Conservation (phyloP, 2,113 vertebrate genomes). For the Kryptolebias marmoratus region DNA sequence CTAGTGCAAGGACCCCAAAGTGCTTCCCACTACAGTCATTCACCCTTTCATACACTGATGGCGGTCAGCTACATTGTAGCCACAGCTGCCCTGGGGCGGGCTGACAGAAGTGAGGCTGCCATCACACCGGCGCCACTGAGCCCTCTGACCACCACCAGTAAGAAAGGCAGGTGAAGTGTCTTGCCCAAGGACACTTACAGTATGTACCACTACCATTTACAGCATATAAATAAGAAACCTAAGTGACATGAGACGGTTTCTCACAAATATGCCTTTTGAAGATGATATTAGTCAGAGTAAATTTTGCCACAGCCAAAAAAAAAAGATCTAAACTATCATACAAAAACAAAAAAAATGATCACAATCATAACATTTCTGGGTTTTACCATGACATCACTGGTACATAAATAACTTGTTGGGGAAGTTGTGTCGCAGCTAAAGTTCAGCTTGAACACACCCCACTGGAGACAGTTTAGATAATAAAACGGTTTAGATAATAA, state of each 20-base stretch:
- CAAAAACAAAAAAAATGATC: constrained; percentile 9
- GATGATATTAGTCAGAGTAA: not conserved
- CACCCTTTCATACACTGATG: no score
- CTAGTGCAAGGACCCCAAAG: no score
- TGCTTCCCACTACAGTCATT: no score
- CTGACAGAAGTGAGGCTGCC: no score
- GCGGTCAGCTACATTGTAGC: no score
- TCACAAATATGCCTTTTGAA: not conserved
- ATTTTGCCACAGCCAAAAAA: not conserved
- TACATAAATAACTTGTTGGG: constrained; percentile 36
- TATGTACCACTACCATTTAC: not conserved
- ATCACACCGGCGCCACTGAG: no score
- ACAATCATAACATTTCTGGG: constrained; percentile 32
- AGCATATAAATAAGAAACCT: no score
- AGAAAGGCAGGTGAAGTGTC: no score
- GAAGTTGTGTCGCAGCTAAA: constrained; percentile 43
- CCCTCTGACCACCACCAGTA: no score
- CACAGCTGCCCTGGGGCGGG: no score
- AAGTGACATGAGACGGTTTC: not conserved
- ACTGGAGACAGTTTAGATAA: not conserved
- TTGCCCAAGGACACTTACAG: no score
- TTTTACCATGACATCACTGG: constrained; percentile 48
- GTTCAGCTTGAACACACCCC: constrained; percentile 3
- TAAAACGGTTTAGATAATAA: not conserved
- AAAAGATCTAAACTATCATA: not conserved